Conservation (phyloP, 2,888 invertebrate genomes). For the Leptogaster cylindrica region DNA sequence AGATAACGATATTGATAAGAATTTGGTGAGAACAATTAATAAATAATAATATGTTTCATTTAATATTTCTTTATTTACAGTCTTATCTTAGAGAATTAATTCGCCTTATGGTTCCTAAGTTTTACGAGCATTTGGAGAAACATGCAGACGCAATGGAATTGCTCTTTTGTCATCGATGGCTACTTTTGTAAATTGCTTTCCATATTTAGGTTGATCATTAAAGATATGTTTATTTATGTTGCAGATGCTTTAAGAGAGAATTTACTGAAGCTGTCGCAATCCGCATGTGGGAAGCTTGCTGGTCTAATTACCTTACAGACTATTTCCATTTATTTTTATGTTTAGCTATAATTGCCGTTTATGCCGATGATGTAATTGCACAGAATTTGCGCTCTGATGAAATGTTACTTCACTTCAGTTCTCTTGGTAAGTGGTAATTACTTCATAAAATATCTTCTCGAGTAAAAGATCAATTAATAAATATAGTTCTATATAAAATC, state of each 20-base stretch:
- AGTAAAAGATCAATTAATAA: not conserved
- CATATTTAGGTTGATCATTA: not conserved
- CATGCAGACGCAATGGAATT: conserved; percentile 88
- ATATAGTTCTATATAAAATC: not conserved
- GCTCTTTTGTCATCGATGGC: conserved; percentile 94
- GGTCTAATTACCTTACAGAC: conserved; percentile 95
- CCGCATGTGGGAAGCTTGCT: conserved; percentile 96
- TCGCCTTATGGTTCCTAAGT: conserved; percentile 87
- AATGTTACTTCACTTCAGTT: conserved; percentile 93
- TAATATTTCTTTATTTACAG: conserved; percentile 57
- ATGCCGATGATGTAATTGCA: conserved; percentile 90
- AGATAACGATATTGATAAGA: conserved; percentile 93
- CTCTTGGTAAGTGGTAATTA: conserved; percentile 67
- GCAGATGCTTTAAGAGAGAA: conserved; percentile 89
- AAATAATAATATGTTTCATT: not conserved
- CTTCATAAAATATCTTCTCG: not conserved
- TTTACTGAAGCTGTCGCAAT: conserved; percentile 88
- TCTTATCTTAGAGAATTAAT: conserved; percentile 86
- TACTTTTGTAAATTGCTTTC: conserved; percentile 71
- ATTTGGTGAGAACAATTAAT: conserved; percentile 68
- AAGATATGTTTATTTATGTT: conserved; percentile 48
- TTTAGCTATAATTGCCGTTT: conserved; percentile 89
- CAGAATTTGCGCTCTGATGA: conserved; percentile 93
- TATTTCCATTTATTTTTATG: conserved; percentile 96
- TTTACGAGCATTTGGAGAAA: conserved; percentile 82